Evolutionary conservation across 30 jellyfish, hydroid and myxozoan genomes (phyloP).

Genomic region (Rhopilema esculentum): DNA sequence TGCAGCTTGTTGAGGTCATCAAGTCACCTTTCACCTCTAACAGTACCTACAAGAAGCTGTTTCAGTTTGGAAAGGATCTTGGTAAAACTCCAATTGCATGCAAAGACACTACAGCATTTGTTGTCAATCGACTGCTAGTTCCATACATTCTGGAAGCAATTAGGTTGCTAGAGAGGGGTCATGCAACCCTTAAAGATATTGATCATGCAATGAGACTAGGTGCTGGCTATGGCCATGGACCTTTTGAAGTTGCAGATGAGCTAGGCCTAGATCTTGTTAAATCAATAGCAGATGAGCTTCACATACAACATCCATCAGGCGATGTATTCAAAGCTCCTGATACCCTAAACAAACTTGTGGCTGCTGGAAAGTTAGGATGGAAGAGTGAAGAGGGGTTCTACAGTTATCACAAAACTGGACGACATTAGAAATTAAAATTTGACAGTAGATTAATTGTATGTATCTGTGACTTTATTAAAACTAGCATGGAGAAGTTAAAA

Average conservation of each 20-base stretch:
- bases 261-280: conserved; percentile 84
- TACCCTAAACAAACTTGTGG: conserved; percentile 70
- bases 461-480: too few relatives aligned
- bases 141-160: conserved; percentile 91
- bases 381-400: conserved; percentile 88
- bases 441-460: background rate
- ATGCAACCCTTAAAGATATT: conserved; percentile 77
- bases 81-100: conserved; percentile 88
- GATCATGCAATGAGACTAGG: conserved; percentile 94
- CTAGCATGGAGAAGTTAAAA: too few relatives aligned
- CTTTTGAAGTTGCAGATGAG: conserved; percentile 84
- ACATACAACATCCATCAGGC: conserved; percentile 60
- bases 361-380: conserved; percentile 77
- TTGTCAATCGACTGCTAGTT: conserved; percentile 83
- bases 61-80: conserved; percentile 75
- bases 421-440: background rate
- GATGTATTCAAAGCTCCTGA: conserved; percentile 72
- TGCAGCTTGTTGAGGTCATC: conserved; percentile 86
- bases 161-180: conserved; percentile 86
- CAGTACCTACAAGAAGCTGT: conserved; percentile 68
- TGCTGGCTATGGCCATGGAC: conserved; percentile 93
- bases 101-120: conserved; percentile 88
- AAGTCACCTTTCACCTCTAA: conserved; percentile 70
- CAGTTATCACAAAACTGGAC: conserved; percentile 70
- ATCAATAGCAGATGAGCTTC: conserved; percentile 84